These are phyloP conservation scores for Nephrotoma guestfalica DNA, from an alignment of 2,888 invertebrate genomes.

Conservation along the genomic window DNA sequence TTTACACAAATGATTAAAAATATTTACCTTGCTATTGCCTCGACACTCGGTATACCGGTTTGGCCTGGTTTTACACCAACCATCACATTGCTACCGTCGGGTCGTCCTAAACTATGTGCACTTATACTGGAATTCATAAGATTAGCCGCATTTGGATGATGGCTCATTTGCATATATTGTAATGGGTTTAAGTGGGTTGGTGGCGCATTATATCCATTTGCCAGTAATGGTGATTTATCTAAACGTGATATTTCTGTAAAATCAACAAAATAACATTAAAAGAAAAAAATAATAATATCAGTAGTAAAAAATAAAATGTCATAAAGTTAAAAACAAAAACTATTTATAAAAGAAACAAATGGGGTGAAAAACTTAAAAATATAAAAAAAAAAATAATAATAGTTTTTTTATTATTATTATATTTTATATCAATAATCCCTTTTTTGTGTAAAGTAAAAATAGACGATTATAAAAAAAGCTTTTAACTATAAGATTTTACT, in stretches of 20 bases:
- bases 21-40: slow-evolving; percentile 71
- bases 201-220: slow-evolving; percentile 89
- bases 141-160: slow-evolving; percentile 61
- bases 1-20: slow-evolving; percentile 2
- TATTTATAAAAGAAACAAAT: neutral
- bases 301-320: neutral
- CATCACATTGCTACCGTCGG: slow-evolving; percentile 44
- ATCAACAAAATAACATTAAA: neutral
- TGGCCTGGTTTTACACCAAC: slow-evolving; percentile 65
- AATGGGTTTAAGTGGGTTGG: slow-evolving; percentile 83
- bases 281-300: neutral
- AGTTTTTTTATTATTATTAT: neutral
- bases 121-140: slow-evolving; percentile 79
- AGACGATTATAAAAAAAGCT: neutral
- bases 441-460: neutral
- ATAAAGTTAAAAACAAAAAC: neutral
- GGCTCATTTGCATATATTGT: slow-evolving; percentile 87
- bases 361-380: neutral
- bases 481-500: neutral
- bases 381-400: neutral
- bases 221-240: slow-evolving; percentile 83
- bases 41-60: slow-evolving; percentile 71
- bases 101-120: slow-evolving; percentile 69
- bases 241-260: slow-evolving; percentile 68
- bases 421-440: neutral